Evolutionary conservation across 1,140 invertebrate species (phyloP).

Genomic region (Vollenhovia emeryi): DNA sequence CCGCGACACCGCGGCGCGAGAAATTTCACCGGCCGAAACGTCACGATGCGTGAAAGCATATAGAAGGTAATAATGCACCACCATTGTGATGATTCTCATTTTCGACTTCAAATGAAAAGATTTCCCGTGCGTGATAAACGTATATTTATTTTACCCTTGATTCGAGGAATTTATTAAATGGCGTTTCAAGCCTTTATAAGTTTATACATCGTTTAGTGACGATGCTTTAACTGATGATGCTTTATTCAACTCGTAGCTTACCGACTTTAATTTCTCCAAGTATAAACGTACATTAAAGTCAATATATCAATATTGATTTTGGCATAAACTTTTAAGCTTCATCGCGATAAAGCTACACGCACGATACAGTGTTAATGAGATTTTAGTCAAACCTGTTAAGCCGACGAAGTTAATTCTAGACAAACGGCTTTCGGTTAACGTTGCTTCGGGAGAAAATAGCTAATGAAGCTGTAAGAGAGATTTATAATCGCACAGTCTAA

Average conservation of each 20-base stretch:
- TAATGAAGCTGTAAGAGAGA: slow-evolving; percentile 68
- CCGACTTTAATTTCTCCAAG: neutral
- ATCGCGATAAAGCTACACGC: neutral
- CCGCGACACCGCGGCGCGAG: neutral
- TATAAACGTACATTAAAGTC: neutral
- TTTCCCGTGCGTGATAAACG: neutral
- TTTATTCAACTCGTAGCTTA: neutral
- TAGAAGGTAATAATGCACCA: neutral
- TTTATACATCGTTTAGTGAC: neutral
- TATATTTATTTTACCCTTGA: neutral
- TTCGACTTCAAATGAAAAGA: neutral
- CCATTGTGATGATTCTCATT: neutral
- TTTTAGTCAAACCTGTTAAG: slow-evolving; percentile 56
- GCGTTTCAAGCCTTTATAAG: neutral
- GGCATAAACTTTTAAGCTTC: neutral
- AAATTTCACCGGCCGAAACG: slow-evolving; percentile 7
- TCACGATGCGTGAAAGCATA: neutral
- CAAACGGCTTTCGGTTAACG: slow-evolving; percentile 49
- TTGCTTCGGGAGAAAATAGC: slow-evolving; percentile 60
- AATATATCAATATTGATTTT: neutral
- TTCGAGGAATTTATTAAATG: neutral
- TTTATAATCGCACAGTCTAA: slow-evolving; percentile 71
- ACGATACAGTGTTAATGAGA: slow-evolving; percentile 60
- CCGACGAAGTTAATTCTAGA: slow-evolving; percentile 57
- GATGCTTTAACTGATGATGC: neutral